A percentile compares a stretch with the other conserved stretches of the same genome.
These are phyloP conservation scores for Pygmarrhopalites habei DNA, from an alignment of 1,140 invertebrate genomes.

Conservation along the genomic window DNA sequence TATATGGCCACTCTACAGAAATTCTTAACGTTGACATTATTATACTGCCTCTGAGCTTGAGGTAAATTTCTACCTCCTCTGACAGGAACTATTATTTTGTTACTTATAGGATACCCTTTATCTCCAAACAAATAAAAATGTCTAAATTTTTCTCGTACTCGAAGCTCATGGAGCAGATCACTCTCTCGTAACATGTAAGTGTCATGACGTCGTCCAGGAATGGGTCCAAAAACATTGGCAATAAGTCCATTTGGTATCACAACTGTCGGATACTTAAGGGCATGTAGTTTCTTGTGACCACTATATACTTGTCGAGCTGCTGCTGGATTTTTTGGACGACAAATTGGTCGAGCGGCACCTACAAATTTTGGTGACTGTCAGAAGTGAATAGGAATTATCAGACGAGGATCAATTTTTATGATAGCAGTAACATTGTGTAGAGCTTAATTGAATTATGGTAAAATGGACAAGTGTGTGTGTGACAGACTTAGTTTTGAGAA, in stretches of 20 bases:
- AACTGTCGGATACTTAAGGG: conserved; percentile 8
- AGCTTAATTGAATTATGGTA: too few relatives aligned
- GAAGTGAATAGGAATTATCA: too few relatives aligned
- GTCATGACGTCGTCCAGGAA: conserved; percentile 9
- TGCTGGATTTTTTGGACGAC: too few relatives aligned
- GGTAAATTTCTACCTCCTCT: conserved; percentile 1
- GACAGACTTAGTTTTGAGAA: too few relatives aligned
- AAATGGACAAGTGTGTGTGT: too few relatives aligned
- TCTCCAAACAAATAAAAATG: conserved; percentile 14
- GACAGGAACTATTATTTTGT: conserved; percentile 15
- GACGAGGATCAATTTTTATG: too few relatives aligned
- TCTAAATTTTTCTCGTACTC: background rate
- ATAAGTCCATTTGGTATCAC: conserved; percentile 17
- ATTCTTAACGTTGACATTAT: conserved; percentile 9
- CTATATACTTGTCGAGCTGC: conserved; percentile 11
- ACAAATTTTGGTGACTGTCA: too few relatives aligned
- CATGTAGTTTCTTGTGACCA: too few relatives aligned
- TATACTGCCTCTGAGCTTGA: background rate
- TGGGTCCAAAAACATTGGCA: background rate
- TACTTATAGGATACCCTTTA: conserved; percentile 8
- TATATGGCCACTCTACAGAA: conserved; percentile 15
- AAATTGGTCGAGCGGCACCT: too few relatives aligned
- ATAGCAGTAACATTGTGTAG: too few relatives aligned
- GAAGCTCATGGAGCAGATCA: background rate
- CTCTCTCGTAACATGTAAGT: background rate